phyloP scores from a whole-genome alignment of 2,888 invertebrate genomes.

The Habroteleia sp. region DNA sequence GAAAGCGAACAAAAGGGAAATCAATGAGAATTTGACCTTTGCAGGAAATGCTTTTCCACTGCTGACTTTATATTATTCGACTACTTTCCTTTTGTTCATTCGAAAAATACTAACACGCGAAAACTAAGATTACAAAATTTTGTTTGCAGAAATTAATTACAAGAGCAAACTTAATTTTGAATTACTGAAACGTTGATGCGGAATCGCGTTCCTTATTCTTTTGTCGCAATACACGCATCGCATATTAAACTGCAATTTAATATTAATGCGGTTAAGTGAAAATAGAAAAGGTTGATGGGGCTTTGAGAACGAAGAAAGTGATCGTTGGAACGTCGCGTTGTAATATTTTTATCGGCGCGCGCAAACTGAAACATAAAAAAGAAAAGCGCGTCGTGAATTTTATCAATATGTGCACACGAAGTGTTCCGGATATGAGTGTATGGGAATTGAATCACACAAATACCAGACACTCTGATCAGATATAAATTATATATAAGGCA shows the following conservation, averaged over 20 bases:
- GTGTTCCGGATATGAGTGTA: slow-evolving; percentile 21
- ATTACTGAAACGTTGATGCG: slow-evolving; percentile 1
- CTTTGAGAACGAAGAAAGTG: slow-evolving; percentile 4
- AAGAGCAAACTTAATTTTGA: background rate
- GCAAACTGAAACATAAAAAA: slow-evolving; percentile 40
- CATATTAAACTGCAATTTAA: slow-evolving; percentile 36
- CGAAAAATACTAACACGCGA: too few species aligned
- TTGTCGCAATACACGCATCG: slow-evolving; percentile 10
- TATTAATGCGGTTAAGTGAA: slow-evolving; percentile 38
- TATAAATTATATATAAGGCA: slow-evolving; percentile 58
- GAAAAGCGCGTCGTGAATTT: slow-evolving; percentile 32
- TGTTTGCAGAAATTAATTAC: slow-evolving; percentile 1
- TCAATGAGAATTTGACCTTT: too few species aligned
- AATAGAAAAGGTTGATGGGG: slow-evolving; percentile 13
- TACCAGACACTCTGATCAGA: slow-evolving; percentile 43
- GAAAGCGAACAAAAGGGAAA: background rate
- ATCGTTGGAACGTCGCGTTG: slow-evolving; percentile 22
- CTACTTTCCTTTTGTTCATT: too few species aligned
- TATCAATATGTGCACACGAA: slow-evolving; percentile 39
- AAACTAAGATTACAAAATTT: too few species aligned
- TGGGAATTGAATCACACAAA: slow-evolving; percentile 49
- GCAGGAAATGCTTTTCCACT: too few species aligned
- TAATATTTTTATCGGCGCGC: slow-evolving; percentile 51
- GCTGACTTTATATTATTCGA: too few species aligned
- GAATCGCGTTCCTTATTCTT: background rate